phyloP scores from a whole-genome alignment of 2,797 vertebrate species.

The Hypotaenidia philippensis region DNA sequence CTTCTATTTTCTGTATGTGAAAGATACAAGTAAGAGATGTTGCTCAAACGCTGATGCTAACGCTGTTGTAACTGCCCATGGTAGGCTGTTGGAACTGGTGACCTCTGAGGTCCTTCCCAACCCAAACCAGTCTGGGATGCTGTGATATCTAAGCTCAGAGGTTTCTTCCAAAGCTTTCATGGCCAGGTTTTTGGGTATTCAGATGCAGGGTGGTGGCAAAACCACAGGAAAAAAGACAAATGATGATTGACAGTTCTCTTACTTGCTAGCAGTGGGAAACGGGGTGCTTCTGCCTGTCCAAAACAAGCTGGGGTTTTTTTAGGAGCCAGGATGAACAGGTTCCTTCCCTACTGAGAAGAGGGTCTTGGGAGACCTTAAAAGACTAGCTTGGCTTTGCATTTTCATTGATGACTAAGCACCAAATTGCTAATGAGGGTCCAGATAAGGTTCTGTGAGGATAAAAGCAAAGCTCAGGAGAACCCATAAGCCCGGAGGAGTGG shows the following conservation, averaged over 20 bases:
- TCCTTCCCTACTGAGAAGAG: not conserved
- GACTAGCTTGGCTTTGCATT: not conserved
- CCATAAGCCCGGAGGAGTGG: fast-evolving
- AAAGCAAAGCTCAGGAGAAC: not conserved
- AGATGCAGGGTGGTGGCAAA: not conserved
- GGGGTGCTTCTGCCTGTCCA: not conserved
- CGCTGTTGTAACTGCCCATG: too few relatives aligned
- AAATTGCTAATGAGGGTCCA: not conserved
- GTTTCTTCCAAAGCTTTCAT: not conserved
- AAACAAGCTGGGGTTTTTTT: not conserved
- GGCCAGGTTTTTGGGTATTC: not conserved
- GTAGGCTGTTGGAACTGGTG: too few relatives aligned
- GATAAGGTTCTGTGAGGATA: fast-evolving
- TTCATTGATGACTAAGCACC: not conserved
- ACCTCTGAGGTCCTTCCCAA: too few relatives aligned
- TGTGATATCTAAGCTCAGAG: not conserved
- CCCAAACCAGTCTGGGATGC: too few relatives aligned
- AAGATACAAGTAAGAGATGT: too few relatives aligned
- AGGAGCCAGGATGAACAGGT: not conserved
- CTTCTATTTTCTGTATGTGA: not conserved
- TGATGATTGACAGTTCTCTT: fast-evolving
- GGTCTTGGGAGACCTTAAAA: not conserved
- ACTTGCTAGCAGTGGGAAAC: not conserved
- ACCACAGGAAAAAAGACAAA: not conserved
- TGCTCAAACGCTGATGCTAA: too few relatives aligned